phyloP scores from a whole-genome alignment of 2,113 vertebrate genomes.

The Apaloderma vittatum region DNA sequence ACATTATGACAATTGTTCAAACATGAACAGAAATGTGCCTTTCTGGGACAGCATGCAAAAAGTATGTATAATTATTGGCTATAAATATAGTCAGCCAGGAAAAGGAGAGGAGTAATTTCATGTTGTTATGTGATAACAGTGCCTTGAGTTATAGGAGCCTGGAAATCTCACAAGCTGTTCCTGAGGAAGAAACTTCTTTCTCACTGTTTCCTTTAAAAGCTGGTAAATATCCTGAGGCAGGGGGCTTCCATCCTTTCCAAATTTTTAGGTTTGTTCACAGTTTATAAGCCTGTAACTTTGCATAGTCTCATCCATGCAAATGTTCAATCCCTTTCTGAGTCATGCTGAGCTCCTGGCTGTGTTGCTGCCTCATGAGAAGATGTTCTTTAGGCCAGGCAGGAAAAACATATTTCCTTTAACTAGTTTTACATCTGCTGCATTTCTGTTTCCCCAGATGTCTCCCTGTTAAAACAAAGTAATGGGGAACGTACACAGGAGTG shows the following conservation, averaged over 20 bases:
- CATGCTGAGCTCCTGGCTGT: background rate
- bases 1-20: background rate
- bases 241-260: background rate
- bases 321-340: background rate
- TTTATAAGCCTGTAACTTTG: background rate
- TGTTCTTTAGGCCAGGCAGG: background rate
- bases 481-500: background rate
- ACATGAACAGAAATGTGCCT: background rate
- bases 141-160: background rate
- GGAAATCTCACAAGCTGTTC: background rate
- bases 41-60: background rate
- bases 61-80: background rate
- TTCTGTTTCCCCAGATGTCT: slow-evolving; percentile 2
- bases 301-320: background rate
- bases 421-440: slow-evolving; percentile 4
- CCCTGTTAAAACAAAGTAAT: background rate
- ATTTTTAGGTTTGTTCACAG: background rate
- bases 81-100: background rate
- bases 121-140: background rate
- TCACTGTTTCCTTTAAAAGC: background rate
- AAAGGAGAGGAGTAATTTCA: background rate
- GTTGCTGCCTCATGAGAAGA: background rate
- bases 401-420: background rate
- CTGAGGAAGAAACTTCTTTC: background rate
- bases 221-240: background rate